Conservation (phyloP, 2,888 invertebrate species). For the Hecatera dysodea region DNA sequence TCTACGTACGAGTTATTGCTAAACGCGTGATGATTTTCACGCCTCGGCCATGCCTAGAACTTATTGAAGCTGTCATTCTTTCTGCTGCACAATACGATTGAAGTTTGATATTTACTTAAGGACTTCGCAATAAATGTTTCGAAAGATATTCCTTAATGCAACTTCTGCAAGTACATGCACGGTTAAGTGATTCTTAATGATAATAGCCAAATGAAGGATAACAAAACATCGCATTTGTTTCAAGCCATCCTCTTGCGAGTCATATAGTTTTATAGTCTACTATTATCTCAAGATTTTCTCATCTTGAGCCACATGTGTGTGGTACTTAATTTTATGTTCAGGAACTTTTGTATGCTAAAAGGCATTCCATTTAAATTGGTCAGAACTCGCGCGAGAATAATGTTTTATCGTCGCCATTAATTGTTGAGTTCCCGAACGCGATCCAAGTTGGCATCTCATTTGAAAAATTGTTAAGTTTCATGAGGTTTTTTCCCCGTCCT, state of each 20-base stretch:
- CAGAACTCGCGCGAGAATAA: constrained; percentile 68
- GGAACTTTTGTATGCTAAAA: constrained; percentile 56
- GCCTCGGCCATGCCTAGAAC: constrained; percentile 66
- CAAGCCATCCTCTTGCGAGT: constrained; percentile 5
- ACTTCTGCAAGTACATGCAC: constrained; percentile 13
- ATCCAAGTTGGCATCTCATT: constrained; percentile 71
- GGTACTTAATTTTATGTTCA: constrained; percentile 61
- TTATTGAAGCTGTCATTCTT: constrained; percentile 67
- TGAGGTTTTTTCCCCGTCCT: constrained; percentile 75
- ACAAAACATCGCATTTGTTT: constrained; percentile 40
- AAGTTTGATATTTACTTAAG: constrained; percentile 53
- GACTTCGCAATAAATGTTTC: constrained; percentile 41
- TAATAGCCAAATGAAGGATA: constrained; percentile 32
- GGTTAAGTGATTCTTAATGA: constrained; percentile 45
- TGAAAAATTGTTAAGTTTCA: constrained; percentile 76
- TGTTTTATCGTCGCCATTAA: constrained; percentile 72
- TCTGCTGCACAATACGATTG: constrained; percentile 54
- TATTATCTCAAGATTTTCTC: constrained; percentile 65
- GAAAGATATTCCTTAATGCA: constrained; percentile 33
- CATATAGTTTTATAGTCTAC: constrained; percentile 63
- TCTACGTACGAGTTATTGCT: constrained; percentile 80
- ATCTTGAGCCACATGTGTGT: constrained; percentile 64
- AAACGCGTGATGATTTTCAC: constrained; percentile 73
- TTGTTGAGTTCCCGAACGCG: constrained; percentile 66
- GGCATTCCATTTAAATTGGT: constrained; percentile 62